These are phyloP conservation scores for Phallusia fumigata DNA, from an alignment of 23 tunicate genomes.

Conservation along the genomic window DNA sequence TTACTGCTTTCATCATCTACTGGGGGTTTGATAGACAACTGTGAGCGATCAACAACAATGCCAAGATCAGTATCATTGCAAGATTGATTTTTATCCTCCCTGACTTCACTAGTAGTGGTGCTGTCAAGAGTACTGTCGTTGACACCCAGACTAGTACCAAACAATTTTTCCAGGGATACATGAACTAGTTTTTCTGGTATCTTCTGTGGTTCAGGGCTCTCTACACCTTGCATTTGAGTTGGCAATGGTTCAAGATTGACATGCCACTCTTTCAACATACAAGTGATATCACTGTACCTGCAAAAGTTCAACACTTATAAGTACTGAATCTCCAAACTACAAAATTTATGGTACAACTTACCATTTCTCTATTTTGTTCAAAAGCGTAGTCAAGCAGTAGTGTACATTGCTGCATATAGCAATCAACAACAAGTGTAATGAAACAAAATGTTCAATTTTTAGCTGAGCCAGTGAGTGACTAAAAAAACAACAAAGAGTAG, in stretches of 20 bases:
- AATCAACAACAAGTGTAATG: constrained; percentile 1
- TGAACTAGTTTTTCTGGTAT: no score
- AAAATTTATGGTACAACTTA: background rate
- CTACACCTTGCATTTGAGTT: background rate
- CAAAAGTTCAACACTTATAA: background rate
- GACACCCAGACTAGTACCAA: background rate
- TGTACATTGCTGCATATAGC: background rate
- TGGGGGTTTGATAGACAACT: background rate
- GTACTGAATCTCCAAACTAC: background rate
- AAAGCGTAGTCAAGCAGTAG: background rate
- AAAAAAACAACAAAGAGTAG: background rate
- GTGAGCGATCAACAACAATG: background rate
- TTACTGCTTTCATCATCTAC: background rate
- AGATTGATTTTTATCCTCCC: background rate
- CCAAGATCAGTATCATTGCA: background rate
- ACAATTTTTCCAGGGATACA: background rate
- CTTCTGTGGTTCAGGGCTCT: no score
- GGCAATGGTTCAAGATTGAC: background rate
- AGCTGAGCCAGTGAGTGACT: constrained; percentile 2
- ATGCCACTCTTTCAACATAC: background rate
- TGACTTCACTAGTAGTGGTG: background rate
- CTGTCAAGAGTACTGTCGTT: background rate
- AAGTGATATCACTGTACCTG: background rate
- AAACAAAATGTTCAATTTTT: background rate
- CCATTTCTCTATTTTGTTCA: constrained; percentile 5